Evolutionary conservation across 2,113 vertebrate genomes (phyloP).

Genomic region (Hippoglossus stenolepis): DNA sequence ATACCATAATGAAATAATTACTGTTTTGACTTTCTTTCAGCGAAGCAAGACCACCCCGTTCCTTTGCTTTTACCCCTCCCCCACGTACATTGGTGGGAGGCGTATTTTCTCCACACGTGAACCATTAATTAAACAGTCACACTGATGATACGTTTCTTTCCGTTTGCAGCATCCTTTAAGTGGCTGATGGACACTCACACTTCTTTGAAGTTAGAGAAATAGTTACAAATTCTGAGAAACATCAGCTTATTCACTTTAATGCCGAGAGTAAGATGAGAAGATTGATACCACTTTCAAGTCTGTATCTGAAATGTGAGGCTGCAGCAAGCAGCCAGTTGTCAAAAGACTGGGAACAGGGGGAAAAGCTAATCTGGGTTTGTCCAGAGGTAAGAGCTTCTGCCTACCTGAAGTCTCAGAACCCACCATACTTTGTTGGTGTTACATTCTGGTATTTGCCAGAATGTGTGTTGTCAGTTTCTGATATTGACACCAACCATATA

Average conservation of each 20-base stretch:
- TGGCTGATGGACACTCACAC: constrained; percentile 1
- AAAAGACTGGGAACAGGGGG: neutral
- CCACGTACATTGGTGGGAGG: neutral
- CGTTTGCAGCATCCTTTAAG: constrained; percentile 1
- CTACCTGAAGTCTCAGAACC: neutral
- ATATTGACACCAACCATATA: too few relatives aligned
- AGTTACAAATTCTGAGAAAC: neutral
- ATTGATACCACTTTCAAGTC: neutral
- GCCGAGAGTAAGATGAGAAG: neutral
- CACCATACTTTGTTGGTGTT: too few relatives aligned
- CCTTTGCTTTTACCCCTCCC: constrained; percentile 42
- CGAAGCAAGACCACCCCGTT: constrained; percentile 47
- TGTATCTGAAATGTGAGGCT: neutral
- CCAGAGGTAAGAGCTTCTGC: neutral
- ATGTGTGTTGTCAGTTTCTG: too few relatives aligned
- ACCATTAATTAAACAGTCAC: constrained; percentile 72
- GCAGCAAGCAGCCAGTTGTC: neutral
- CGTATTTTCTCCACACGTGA: constrained; percentile 47
- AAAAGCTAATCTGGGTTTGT: neutral
- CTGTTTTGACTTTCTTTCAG: constrained; percentile 79
- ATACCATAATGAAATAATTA: constrained; percentile 87
- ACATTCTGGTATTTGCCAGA: too few relatives aligned
- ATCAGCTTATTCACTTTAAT: neutral
- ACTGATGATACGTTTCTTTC: constrained; percentile 51
- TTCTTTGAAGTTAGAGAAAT: constrained; percentile 1